These are phyloP conservation scores for Yponomeuta evonymella DNA, from an alignment of 2,888 invertebrate genomes.

Conservation along the genomic window DNA sequence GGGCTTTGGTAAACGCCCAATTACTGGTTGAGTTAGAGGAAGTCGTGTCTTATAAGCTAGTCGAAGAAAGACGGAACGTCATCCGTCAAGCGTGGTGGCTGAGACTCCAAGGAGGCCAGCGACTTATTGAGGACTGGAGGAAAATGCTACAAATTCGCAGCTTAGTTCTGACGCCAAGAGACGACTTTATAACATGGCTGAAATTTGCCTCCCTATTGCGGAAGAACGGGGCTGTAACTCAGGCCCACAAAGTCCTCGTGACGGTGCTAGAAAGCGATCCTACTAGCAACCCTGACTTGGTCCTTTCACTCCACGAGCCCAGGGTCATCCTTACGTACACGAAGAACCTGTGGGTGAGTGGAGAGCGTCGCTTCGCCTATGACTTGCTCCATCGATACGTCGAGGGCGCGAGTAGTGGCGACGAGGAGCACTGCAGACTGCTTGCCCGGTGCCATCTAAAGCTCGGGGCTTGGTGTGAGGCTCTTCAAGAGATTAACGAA, in stretches of 20 bases:
- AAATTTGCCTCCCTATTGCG: slow-evolving; percentile 98
- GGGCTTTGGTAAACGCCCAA: slow-evolving; percentile 97
- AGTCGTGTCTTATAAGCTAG: slow-evolving; percentile 95
- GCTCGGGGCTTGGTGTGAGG: slow-evolving; percentile 96
- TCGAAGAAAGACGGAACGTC: slow-evolving; percentile 88
- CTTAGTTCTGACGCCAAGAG: slow-evolving; percentile 92
- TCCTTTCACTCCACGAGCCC: slow-evolving; percentile 86
- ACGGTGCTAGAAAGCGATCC: slow-evolving; percentile 93
- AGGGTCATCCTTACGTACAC: slow-evolving; percentile 95
- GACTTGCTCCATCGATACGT: slow-evolving; percentile 88
- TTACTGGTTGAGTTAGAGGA: slow-evolving; percentile 98
- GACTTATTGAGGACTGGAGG: slow-evolving; percentile 98
- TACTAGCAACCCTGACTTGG: slow-evolving; percentile 78
- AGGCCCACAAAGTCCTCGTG: slow-evolving; percentile 94
- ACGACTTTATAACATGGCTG: slow-evolving; percentile 97
- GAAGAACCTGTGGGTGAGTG: slow-evolving; percentile 96
- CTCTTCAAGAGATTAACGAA: slow-evolving; percentile 87
- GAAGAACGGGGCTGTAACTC: slow-evolving; percentile 90
- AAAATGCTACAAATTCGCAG: slow-evolving; percentile 96
- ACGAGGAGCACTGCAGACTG: slow-evolving; percentile 73
- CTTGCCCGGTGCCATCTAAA: slow-evolving; percentile 92
- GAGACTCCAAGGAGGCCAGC: slow-evolving; percentile 94
- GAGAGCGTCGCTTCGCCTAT: slow-evolving; percentile 84
- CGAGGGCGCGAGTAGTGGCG: slow-evolving; percentile 68
- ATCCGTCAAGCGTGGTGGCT: slow-evolving; percentile 96